Conservation (phyloP, 2,113 vertebrate species). For the Lepisosteus osseus region DNA sequence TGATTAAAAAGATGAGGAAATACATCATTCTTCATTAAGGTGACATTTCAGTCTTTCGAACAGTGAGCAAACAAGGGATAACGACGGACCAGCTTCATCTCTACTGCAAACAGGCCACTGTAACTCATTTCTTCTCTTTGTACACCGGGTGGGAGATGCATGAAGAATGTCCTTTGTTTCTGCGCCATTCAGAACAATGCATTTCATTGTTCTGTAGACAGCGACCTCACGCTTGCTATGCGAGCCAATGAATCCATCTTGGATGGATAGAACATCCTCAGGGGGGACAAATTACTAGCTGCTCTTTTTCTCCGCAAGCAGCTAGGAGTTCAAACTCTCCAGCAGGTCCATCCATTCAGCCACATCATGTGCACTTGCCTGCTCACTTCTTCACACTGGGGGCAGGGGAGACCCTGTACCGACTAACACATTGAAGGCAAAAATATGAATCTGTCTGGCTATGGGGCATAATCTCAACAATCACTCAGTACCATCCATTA, state of each 20-base stretch:
- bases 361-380: background rate
- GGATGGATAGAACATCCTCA: background rate
- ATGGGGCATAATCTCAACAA: too few species aligned
- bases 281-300: too few species aligned
- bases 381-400: too few species aligned
- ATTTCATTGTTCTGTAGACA: background rate
- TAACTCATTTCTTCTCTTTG: background rate
- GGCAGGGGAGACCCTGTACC: too few species aligned
- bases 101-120: too few species aligned
- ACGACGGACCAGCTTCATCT: too few species aligned
- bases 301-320: background rate
- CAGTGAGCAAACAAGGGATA: background rate
- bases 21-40: too few species aligned
- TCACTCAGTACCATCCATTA: too few species aligned
- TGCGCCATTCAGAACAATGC: background rate
- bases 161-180: conserved; percentile 5
- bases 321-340: background rate
- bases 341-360: background rate
- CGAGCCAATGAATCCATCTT: background rate
- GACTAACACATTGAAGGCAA: too few species aligned
- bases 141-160: background rate
- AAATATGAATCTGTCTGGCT: too few species aligned
- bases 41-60: background rate
- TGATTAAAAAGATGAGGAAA: too few species aligned
- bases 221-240: background rate